These are phyloP conservation scores for Lophotriccus pileatus DNA, from an alignment of 2,797 vertebrate species.

Conservation along the genomic window DNA sequence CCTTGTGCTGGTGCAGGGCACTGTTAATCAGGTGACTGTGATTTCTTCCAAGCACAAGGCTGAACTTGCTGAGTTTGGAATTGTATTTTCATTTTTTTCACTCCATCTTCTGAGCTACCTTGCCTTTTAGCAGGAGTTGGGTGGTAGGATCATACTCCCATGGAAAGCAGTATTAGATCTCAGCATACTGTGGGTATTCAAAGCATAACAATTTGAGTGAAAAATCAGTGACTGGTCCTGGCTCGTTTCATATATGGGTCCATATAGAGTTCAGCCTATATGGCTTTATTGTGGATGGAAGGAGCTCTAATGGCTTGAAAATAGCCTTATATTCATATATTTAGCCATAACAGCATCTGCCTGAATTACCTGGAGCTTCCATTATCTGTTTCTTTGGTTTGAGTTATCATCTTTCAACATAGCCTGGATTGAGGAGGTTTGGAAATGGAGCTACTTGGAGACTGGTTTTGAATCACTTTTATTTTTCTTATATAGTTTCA, in stretches of 20 bases:
- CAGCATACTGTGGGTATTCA: background rate
- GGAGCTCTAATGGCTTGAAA: background rate
- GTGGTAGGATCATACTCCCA: background rate
- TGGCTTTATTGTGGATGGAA: background rate
- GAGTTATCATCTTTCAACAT: background rate
- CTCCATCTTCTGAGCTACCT: background rate
- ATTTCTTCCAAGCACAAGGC: background rate
- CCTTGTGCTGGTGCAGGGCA: background rate
- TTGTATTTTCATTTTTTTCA: background rate
- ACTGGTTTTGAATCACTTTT: background rate
- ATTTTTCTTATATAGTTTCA: background rate
- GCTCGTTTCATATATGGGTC: fast-evolving
- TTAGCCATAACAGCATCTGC: background rate
- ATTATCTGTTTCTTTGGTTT: background rate
- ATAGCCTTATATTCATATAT: background rate
- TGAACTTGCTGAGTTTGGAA: background rate
- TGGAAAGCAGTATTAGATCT: background rate
- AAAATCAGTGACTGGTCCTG: background rate
- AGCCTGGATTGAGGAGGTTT: background rate
- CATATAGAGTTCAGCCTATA: background rate
- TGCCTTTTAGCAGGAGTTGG: background rate
- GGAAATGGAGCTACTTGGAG: background rate
- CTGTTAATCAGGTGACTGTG: background rate
- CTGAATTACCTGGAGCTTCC: background rate
- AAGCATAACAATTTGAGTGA: background rate